Evolutionary conservation across 1,140 invertebrate genomes (phyloP).

Genomic region (Venturia canescens): DNA sequence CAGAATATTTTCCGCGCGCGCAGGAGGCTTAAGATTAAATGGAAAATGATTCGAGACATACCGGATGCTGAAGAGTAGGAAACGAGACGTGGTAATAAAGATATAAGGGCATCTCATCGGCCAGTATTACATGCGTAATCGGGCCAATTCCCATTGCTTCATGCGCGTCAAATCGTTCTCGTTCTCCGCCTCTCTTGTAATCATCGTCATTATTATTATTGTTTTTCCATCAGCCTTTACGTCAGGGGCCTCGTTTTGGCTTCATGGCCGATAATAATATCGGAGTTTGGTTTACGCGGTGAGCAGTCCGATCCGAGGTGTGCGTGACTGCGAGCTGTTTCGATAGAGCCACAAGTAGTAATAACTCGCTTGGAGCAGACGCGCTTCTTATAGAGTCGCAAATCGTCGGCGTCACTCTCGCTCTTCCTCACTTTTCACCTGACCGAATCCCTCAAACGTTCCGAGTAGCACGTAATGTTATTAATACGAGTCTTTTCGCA

Average conservation of each 20-base stretch:
- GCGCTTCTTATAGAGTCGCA: not conserved
- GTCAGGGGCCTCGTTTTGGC: not conserved
- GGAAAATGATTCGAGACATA: not conserved
- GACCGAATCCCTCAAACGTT: not conserved
- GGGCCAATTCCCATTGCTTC: not conserved
- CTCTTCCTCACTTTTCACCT: not conserved
- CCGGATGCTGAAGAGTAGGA: not conserved
- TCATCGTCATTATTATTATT: not conserved
- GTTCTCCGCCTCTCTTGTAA: not conserved
- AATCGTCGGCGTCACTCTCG: not conserved
- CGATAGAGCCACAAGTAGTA: constrained; percentile 26
- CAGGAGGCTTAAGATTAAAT: not conserved
- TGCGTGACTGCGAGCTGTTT: constrained; percentile 40
- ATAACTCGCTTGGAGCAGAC: constrained; percentile 24
- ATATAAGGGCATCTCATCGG: not conserved
- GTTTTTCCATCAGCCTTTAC: not conserved
- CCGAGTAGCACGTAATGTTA: not conserved
- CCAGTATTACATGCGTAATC: not conserved
- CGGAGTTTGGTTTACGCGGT: constrained; percentile 24
- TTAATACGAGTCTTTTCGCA: constrained; percentile 12
- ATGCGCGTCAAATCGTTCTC: not conserved
- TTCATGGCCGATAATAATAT: constrained; percentile 28
- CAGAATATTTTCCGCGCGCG: not conserved
- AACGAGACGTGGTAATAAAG: not conserved
- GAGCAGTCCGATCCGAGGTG: not conserved